Base-by-base conservation (phyloP, 2,797 vertebrate species). In the Acanthurus lineatus region DNA sequence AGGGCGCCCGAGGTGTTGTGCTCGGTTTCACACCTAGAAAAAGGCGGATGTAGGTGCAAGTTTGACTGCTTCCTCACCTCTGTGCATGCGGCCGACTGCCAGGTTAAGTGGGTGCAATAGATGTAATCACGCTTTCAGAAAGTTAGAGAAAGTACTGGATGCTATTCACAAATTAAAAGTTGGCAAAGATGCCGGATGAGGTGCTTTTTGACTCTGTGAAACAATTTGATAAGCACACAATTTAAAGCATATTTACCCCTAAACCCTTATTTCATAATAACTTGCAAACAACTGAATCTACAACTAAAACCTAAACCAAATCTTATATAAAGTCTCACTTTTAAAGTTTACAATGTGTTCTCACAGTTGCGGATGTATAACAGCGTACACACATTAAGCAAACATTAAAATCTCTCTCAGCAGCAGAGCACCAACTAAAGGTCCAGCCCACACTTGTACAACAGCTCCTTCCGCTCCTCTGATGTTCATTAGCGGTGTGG, bases 401-500 rank as follows among this genome's bases (percentile, higher is more conserved):
- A 6, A 47, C 28, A 16, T 38, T 32, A 17, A 68, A 35, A 35
- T 9, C 19, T 32, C 56, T 48, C 48, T 70, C 48, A 57, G 69
- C 48, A 69, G 49, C 54, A 72, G 47, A 62, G 49, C 65, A 68
- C 10, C 57, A 76, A 71, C 73, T 70, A 60, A 10, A 73, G n/a
- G 61, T 82, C 49, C 82, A 25, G 70, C 81, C 77, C 62, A 67
- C 74, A 47, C 56, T 67, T 11, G 58, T 60, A 64, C 59, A 65
- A 20, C 78, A 45, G 62, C 80, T 28, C 68, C 83, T 53, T 40
- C 47, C 1, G 15, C 69, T 72, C 82, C 79, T 49, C 54, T 12
- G 16, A 63, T 83, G 86, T 83, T 89, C 84, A 89, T 92, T 85
- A 91, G 79, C 4, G 15, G 52, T 54, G 80, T 64, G 81, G 87